Conservation (phyloP, 2,113 vertebrate species). For the Strix aluco region DNA sequence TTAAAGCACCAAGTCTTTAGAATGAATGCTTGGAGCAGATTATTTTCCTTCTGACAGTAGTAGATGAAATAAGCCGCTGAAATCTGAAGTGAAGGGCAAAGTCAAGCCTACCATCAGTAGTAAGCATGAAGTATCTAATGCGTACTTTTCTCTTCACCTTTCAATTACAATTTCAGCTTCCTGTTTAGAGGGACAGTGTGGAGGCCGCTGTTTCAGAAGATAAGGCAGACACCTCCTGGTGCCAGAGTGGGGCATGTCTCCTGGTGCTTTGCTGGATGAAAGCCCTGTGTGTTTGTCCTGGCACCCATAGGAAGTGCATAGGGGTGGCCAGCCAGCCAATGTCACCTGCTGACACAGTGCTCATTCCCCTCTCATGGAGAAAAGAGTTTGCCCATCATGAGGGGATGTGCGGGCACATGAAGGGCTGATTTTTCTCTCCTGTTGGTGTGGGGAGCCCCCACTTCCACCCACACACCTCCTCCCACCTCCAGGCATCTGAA, state of each 20-base stretch:
- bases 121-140: neutral
- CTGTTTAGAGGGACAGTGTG: neutral
- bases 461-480: neutral
- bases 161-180: neutral
- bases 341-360: neutral
- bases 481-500: neutral
- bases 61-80: neutral
- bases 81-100: constrained; percentile 10
- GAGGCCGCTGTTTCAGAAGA: neutral
- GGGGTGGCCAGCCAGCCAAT: neutral
- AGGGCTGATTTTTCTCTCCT: neutral
- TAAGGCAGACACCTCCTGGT: accelerated
- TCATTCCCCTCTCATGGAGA: accelerated
- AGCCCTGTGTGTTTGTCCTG: accelerated
- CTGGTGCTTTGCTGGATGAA: neutral
- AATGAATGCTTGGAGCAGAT: neutral
- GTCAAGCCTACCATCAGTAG: neutral
- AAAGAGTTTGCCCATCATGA: neutral
- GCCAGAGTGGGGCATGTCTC: neutral
- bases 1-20: constrained; percentile 10
- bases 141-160: neutral
- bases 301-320: accelerated
- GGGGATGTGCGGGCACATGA: accelerated
- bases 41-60: constrained; percentile 29
- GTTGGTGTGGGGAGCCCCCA: neutral